A percentile compares a stretch with the other conserved stretches of the same genome.
Evolutionary conservation across 1,140 invertebrate species (phyloP).

Genomic region (Drosophila miranda): DNA sequence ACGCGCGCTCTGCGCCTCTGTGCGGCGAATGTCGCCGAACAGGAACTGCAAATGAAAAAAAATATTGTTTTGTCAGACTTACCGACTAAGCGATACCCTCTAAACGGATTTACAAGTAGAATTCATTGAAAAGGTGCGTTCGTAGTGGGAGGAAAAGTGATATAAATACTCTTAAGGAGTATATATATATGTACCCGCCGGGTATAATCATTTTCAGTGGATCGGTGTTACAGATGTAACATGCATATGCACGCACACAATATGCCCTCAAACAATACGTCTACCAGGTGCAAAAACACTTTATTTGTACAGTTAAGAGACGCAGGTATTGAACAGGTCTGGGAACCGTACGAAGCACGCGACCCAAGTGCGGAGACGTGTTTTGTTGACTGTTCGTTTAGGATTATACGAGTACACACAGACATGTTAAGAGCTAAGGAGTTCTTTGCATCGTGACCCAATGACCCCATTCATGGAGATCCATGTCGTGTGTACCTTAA

Average conservation of each 20-base stretch:
- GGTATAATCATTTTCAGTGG: too few relatives aligned
- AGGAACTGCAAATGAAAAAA: constrained; percentile 26
- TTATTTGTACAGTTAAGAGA: constrained; percentile 27
- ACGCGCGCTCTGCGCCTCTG: neutral
- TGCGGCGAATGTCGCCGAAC: constrained; percentile 29
- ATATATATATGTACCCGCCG: too few relatives aligned
- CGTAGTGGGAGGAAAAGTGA: too few relatives aligned
- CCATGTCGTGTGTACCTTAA: too few relatives aligned
- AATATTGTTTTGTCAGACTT: neutral
- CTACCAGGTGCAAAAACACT: constrained; percentile 28
- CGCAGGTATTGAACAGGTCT: constrained; percentile 34
- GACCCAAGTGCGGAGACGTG: constrained; percentile 43
- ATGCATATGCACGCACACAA: too few relatives aligned
- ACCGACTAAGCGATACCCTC: too few relatives aligned
- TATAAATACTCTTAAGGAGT: too few relatives aligned
- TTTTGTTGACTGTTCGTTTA: constrained; percentile 28
- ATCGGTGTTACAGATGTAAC: too few relatives aligned
- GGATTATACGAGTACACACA: constrained; percentile 17
- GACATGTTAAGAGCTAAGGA: too few relatives aligned
- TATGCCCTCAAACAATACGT: too few relatives aligned
- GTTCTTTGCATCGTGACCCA: constrained; percentile 17
- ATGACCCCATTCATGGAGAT: constrained; percentile 26
- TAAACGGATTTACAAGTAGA: too few relatives aligned
- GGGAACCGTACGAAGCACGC: constrained; percentile 30
- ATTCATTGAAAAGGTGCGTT: too few relatives aligned